Evolutionary conservation across 2,113 vertebrate species (phyloP).

Genomic region (Cnemophilus loriae): DNA sequence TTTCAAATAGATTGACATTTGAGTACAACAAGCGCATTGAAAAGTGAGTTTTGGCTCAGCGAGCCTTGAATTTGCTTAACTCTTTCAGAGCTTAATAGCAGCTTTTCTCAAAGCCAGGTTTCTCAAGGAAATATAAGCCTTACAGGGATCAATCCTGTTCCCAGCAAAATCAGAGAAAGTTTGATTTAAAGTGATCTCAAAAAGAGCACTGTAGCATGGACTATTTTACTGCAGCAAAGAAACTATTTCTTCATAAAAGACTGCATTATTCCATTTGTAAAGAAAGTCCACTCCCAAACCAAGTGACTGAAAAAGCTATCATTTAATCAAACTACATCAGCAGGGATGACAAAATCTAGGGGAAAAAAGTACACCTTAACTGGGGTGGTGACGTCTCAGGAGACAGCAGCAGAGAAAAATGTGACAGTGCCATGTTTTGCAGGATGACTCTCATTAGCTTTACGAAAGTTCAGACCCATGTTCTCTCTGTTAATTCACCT

Average conservation of each 20-base stretch:
- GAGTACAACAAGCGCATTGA: conserved; percentile 63
- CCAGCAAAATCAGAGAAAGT: neutral
- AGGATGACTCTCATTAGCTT: neutral
- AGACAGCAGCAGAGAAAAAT: neutral
- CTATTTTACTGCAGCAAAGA: neutral
- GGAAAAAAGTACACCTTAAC: neutral
- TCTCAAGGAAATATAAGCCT: conserved; percentile 18
- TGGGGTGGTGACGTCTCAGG: neutral
- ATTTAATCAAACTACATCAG: neutral
- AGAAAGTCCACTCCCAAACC: neutral
- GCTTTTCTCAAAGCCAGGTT: neutral
- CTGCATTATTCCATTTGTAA: neutral
- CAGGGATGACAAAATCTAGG: neutral
- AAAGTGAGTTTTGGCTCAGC: conserved; percentile 41
- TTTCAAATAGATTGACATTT: conserved; percentile 54
- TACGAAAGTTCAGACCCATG: neutral
- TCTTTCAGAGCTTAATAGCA: conserved; percentile 18
- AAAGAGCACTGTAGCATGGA: neutral
- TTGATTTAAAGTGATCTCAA: neutral
- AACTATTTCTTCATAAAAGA: neutral
- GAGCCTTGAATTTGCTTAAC: conserved; percentile 27
- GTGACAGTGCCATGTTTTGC: neutral
- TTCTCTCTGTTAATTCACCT: conserved; percentile 43
- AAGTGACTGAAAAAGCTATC: neutral
- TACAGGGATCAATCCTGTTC: neutral